A percentile compares a stretch with the other conserved stretches of the same genome.
These are phyloP conservation scores for Idaea dimidiata DNA, from an alignment of 2,888 invertebrate species.

Conservation along the genomic window DNA sequence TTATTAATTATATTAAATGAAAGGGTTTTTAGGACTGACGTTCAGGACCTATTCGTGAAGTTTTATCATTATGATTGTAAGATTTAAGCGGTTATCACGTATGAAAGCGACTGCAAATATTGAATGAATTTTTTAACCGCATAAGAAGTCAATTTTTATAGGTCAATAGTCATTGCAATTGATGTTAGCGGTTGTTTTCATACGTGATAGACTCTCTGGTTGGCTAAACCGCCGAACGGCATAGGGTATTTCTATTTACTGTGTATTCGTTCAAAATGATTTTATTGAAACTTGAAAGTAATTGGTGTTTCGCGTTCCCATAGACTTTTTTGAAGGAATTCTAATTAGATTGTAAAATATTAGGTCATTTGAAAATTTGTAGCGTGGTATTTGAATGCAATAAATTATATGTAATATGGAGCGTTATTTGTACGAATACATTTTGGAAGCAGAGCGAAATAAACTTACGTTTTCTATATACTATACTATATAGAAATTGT, in stretches of 20 bases:
- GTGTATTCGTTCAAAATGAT: conserved; percentile 39
- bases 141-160: neutral
- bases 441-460: conserved; percentile 6
- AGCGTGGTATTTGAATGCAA: conserved; percentile 73
- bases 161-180: neutral
- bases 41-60: neutral
- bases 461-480: no score
- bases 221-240: neutral
- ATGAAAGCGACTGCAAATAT: neutral
- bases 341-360: conserved; percentile 49
- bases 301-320: conserved; percentile 56
- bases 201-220: neutral
- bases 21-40: conserved; percentile 3
- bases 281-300: conserved; percentile 31
- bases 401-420: conserved; percentile 63
- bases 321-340: conserved; percentile 49
- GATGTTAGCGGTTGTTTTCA: neutral
- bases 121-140: neutral
- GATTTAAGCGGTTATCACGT: neutral
- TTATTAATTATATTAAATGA: conserved; percentile 61
- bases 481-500: neutral
- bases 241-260: neutral
- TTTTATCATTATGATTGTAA: neutral
- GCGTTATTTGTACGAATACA: conserved; percentile 42
- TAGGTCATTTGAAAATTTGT: conserved; percentile 72